Evolutionary conservation across 1,140 invertebrate species (phyloP), one percentile per base, ranked within the genome.

Genomic region (Drosophila bocqueti): DNA sequence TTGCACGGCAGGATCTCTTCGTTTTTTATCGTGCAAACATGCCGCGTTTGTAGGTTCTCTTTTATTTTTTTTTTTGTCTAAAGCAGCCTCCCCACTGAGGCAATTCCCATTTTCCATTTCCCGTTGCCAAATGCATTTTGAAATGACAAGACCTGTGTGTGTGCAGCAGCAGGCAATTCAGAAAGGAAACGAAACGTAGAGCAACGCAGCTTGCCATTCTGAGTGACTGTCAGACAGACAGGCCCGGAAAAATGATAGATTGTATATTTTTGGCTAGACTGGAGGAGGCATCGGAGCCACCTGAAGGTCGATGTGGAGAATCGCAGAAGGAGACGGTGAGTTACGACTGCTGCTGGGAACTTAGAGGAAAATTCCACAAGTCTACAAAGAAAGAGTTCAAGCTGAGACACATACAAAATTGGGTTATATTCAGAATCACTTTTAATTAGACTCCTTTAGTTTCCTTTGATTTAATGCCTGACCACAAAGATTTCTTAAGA

Each of bases 71-170:
- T n/a, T 38, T 38, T 13, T 13, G 36, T 38, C 11, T 38, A 38
- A 38, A 38, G 4, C 58, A 58, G 81, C 57, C 65, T 59, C 81
- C 83, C 83, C 79, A 86, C 67, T 85, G 78, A 79, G 83, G 57
- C 52, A 50, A 40, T 72, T 78, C 55, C 47, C 47, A 67, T 73
- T 84, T 72, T 71, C 73, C 45, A 63, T 79, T 73, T 84, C 75
- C 83, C 80, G 75, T 76, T 86, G 79, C 67, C 67, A 68, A 68
- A 71, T 71, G 67, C 67, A 86, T 79, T 55, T 86, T 76, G 57
- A 79, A 76, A 86, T 76, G 75, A 86, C 59, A 24, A 55, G 54
- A 67, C 72, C 67, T 73, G 60, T 55, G 63, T 78, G 52, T 60
- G 34, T 52, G 49, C 18, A 29, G 29, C 29, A 29, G 26, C 26